Base-by-base conservation (phyloP, 1,140 invertebrate genomes). In the Temnothorax curvispinosus region DNA sequence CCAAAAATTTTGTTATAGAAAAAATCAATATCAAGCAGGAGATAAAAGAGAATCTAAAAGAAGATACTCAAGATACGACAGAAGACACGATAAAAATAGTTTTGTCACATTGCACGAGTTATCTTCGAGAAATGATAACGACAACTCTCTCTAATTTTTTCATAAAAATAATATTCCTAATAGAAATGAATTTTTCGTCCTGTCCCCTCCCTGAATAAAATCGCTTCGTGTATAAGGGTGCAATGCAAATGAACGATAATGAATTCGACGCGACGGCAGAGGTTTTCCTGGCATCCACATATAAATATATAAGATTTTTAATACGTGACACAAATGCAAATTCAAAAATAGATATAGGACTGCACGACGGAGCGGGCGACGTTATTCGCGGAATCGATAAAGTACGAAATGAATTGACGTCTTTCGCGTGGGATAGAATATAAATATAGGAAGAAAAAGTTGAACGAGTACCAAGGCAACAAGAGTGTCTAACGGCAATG, bases 401-500 rank as follows among this genome's bases (percentile, higher is more conserved):
- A 35, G 52, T 54, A 72, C 54, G 54, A 60, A 32, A 21, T 44
- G 18, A 85, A 85, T 78, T 85, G 58, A 77, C 82, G 58, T 67
- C 72, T 85, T 54, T 78, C 21, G 82, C 60, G 60, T 21, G 32
- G 35, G 27, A 65, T 85, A 64, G 58, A 41, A 77, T 78, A 85
- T 76, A 78, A 85, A 85, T 54, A 78, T 65, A 64, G 74, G 47
- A 58, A 58, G 52, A 84, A 62, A 75, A 50, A 85, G 60, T 76
- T 27, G 60, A 89, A 60, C 72, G 80, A 64, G 65, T 44, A 82
- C 54, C 62, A 65, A 75, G 54, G 38, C 38, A 58, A 67, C 62
- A 60, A 85, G 41, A 91, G 89, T 91, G 93, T 94, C 93, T 93
- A 93, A 91, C 90, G 89, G 92, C 92, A 86, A 91, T 89, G 90